These are phyloP conservation scores for Dicranocentrus wangi DNA, from an alignment of 2,888 invertebrate genomes.

Conservation along the genomic window DNA sequence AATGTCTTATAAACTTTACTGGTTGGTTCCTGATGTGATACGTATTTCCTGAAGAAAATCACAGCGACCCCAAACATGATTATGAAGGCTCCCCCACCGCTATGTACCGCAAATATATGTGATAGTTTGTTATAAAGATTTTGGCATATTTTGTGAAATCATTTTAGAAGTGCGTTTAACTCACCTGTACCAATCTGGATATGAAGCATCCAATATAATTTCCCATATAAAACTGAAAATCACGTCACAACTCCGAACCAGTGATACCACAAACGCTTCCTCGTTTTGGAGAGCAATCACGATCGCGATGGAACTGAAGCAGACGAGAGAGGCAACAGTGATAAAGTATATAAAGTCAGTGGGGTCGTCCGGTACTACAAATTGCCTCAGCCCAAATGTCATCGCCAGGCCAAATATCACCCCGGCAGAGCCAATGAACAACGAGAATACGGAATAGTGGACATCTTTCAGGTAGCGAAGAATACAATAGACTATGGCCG, in stretches of 20 bases:
- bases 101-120: constrained; percentile 40
- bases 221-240: constrained; percentile 69
- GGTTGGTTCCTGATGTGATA: constrained; percentile 55
- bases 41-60: constrained; percentile 65
- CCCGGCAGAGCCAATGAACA: constrained; percentile 43
- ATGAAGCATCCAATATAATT: constrained; percentile 47
- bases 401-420: constrained; percentile 23
- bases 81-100: constrained; percentile 61
- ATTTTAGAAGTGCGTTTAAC: not conserved
- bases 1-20: constrained; percentile 28
- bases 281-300: constrained; percentile 69
- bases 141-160: not conserved
- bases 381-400: constrained; percentile 3
- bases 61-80: constrained; percentile 67
- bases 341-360: constrained; percentile 21
- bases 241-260: constrained; percentile 65
- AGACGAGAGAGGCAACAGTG: constrained; percentile 18
- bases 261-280: constrained; percentile 67
- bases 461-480: constrained; percentile 55
- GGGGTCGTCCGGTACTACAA: not conserved
- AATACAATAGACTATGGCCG: constrained; percentile 36
- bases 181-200: constrained; percentile 65
- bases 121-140: too few relatives aligned
- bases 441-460: constrained; percentile 48
- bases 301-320: constrained; percentile 47